Evolutionary conservation across 1,140 invertebrate genomes (phyloP).

Genomic region (Cydia splendana): DNA sequence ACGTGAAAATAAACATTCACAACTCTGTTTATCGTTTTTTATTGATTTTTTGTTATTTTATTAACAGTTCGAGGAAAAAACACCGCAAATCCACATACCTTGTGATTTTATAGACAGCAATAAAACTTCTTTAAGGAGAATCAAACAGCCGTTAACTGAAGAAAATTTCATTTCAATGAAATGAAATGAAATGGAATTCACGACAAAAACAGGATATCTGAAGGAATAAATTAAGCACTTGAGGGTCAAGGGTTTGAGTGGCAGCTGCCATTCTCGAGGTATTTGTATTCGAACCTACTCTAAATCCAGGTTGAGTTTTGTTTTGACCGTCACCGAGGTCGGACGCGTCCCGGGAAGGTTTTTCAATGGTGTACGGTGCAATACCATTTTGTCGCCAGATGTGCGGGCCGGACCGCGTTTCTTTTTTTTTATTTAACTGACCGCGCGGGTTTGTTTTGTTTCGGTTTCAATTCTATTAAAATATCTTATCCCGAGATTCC

Average conservation of each 20-base stretch:
- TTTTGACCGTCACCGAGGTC: no score
- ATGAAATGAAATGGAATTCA: not conserved
- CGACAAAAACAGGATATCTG: not conserved
- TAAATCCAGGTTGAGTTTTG: not conserved
- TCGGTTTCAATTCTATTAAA: no score
- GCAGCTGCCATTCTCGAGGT: not conserved
- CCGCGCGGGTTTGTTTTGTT: no score
- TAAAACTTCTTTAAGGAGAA: conserved; percentile 13
- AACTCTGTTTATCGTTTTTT: conserved; percentile 2
- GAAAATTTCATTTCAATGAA: not conserved
- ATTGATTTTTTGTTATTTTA: conserved; percentile 21
- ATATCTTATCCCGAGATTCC: no score
- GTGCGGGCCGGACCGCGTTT: no score
- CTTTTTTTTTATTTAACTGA: no score
- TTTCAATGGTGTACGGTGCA: no score
- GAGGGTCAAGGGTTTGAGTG: not conserved
- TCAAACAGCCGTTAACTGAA: conserved; percentile 27
- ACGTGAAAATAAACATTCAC: conserved; percentile 25
- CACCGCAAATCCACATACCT: conserved; percentile 20
- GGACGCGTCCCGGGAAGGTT: no score
- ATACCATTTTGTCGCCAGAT: no score
- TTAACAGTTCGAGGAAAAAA: conserved; percentile 17
- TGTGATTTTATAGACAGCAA: conserved; percentile 18
- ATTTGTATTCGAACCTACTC: not conserved
- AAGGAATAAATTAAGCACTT: not conserved